These are phyloP conservation scores for Triplophysa bombifrons DNA, from an alignment of 2,797 vertebrate genomes.

Conservation along the genomic window DNA sequence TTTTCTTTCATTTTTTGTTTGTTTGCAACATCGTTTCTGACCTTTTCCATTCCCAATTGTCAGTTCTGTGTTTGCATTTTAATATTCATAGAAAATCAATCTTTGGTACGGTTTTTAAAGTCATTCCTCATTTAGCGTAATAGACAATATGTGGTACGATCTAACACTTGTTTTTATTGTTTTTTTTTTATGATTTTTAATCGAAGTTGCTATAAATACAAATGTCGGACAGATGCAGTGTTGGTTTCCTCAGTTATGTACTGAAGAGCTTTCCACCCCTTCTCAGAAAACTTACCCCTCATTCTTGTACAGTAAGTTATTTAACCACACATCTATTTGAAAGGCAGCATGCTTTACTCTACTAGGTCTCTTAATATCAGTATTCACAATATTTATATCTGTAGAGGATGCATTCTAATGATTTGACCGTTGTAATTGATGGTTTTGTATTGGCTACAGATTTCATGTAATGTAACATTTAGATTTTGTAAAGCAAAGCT, in stretches of 20 bases:
- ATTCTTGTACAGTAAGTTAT: conserved; percentile 80
- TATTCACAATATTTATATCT: conserved; percentile 66
- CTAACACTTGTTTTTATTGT: conserved; percentile 16
- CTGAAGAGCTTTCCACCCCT: conserved; percentile 55
- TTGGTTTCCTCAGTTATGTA: not conserved
- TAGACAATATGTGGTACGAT: conserved; percentile 58
- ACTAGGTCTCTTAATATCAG: conserved; percentile 62
- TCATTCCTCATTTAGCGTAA: conserved; percentile 48
- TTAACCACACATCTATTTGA: conserved; percentile 68
- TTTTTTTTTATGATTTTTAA: conserved; percentile 29
- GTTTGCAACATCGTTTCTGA: conserved; percentile 51
- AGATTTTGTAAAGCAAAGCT: conserved; percentile 58
- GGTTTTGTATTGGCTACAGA: conserved; percentile 58
- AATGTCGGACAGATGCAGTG: not conserved
- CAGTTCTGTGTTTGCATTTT: not conserved
- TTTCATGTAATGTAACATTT: conserved; percentile 54
- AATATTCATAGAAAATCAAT: conserved; percentile 28
- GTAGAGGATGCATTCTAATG: conserved; percentile 58
- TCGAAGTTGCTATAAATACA: not conserved
- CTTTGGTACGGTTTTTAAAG: conserved; percentile 62
- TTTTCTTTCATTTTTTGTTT: conserved; percentile 10
- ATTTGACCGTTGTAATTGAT: conserved; percentile 58
- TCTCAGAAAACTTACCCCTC: conserved; percentile 56
- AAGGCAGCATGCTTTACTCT: conserved; percentile 58
- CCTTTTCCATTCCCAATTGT: conserved; percentile 45